Evolutionary conservation across 2,113 vertebrate species (phyloP), one percentile per base, ranked within the genome.

Genomic region (Hydrolagus affinis): DNA sequence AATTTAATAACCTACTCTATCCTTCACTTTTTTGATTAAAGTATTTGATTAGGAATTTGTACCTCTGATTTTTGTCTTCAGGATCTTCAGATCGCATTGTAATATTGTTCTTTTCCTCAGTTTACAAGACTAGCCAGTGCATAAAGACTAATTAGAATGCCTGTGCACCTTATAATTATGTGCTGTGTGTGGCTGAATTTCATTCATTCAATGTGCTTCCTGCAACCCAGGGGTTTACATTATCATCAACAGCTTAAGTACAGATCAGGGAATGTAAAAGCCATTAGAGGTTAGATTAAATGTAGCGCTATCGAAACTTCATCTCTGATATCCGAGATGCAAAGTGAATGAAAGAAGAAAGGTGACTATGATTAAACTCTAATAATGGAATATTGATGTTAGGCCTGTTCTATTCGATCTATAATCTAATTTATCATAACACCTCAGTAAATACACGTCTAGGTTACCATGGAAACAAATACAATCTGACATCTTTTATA

Each of bases 21-120:
- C 94, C 95, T 94, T 93, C 94, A 90, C 95, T 94, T 93, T 98
- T 96, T 92, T 98, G 97, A 98, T 98, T 98, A 96, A 92, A 93
- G 92, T 92, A 94, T 94, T 95, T 83, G 78, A 83, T 83, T 83
- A 83, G 78, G 62, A 83, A 83, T 83, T 83, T 83, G 78, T 83
- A 66, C 78, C 32, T 83, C 78, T 83, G 78, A 83, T 83, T 83
- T 44, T 83, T 83, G 59, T 83, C 78, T 64, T 83, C 78, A 66
- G 60, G 28, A 83, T 64, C 25, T 83, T 83, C 62, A 80, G 23
- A 12, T 80, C 21, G 28, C 77, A 66, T 83, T 83, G 78, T 83
- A 83, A 68, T 30, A 66, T 17, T 32, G 62, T 14, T 32, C 25
- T 66, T 68, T 32, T 66, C 25, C 78, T 66, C 62, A 83, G 60